phyloP scores from a whole-genome alignment of 2,888 invertebrate genomes.

The Aporophyla nigra region DNA sequence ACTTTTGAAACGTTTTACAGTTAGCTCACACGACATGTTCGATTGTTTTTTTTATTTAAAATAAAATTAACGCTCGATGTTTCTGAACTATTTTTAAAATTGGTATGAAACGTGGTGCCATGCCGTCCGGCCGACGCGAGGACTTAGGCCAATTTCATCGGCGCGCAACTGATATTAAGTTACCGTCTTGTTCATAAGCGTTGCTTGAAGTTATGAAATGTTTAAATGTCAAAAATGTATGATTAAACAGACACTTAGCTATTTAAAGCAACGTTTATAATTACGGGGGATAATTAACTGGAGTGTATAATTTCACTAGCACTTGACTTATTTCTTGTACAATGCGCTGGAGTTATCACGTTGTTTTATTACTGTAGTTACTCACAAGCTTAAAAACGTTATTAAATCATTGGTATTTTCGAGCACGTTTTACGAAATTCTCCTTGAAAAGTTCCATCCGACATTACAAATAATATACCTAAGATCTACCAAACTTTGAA shows the following conservation, averaged over 20 bases:
- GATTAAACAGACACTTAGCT: not conserved
- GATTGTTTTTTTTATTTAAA: not conserved
- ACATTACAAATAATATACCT: not conserved
- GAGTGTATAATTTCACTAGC: not conserved
- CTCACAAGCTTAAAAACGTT: not conserved
- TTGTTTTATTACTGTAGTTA: not conserved
- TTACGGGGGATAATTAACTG: not conserved
- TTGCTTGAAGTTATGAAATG: not conserved
- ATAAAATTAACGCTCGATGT: not conserved
- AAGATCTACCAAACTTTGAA: not conserved
- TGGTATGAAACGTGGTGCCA: not conserved
- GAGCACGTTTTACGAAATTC: not conserved
- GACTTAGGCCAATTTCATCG: slow-evolving; percentile 2
- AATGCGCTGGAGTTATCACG: not conserved
- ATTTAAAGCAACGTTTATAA: not conserved
- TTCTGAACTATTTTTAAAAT: not conserved
- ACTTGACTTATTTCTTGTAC: not conserved
- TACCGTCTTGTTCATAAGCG: not conserved
- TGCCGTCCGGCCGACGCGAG: not conserved
- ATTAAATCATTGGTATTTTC: not conserved
- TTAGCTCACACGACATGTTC: not conserved
- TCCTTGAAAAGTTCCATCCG: not conserved
- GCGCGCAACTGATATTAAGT: not conserved
- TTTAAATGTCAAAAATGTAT: not conserved
- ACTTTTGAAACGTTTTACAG: not conserved